Evolutionary conservation across 2,797 vertebrate species (phyloP), one percentile per base, ranked within the genome.

Genomic region (Adrianichthys oophorus): DNA sequence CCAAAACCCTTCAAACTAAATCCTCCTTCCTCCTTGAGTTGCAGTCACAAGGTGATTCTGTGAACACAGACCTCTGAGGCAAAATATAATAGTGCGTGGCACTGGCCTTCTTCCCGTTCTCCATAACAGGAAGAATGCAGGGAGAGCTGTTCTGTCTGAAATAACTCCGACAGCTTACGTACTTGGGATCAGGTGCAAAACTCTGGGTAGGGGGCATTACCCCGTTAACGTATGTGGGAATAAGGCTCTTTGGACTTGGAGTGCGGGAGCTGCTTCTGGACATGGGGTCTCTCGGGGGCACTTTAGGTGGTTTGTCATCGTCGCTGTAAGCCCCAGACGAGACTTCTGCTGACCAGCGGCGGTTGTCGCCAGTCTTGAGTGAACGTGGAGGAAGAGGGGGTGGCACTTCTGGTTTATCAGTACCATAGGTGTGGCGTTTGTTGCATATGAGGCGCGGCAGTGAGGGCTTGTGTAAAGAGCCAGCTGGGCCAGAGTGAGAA

Each of bases 131-230:
- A 69, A 98, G 91, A 82, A 99, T 99, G 84, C 95, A 97, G 1
- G 95, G 89, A 2, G 95, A 93, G 3, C 96, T 98, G 68, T 94
- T 92, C 90, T 98, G 96, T 85, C 97, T 92, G 55, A 94, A 95
- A 53, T 98, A 90, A 54, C 93, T 91, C 69, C 95, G 95, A 79
- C 44, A 68, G 81, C 95, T 97, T 58, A 98, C 96, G 0, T 98
- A 99, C 29, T 98, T 98, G 1, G 96, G 96, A 72, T 99, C 94
- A 0, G 98, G 97, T 57, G 97, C 98, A 77, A 99, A 99, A 80
- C 98, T 99, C 88, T 98, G 97, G 0, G 98, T 99, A 0, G 95
- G 92, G 46, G 98, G 98, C 98, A 99, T 99, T 68, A 97, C 92
- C 62, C 97, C 95, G 0, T 98, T 95, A 83, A 93, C 79, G 91